Evolutionary conservation across 1,140 invertebrate species (phyloP).

Genomic region (Aphis craccivora): DNA sequence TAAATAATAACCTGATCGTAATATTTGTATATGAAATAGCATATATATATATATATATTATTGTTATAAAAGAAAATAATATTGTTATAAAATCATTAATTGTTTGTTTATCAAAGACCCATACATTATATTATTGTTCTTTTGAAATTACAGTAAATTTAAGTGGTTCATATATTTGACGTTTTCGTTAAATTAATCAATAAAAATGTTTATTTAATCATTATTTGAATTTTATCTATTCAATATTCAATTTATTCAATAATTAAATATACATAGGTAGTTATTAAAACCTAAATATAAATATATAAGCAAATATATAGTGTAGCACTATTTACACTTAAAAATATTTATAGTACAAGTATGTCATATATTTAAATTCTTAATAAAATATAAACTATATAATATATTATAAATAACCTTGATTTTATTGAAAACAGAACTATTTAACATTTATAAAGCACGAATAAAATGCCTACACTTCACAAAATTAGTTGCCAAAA

Average conservation of each 20-base stretch:
- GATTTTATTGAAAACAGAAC: background rate
- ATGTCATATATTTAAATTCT: background rate
- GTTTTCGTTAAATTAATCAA: background rate
- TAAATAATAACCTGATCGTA: background rate
- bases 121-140: background rate
- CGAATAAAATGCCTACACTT: background rate
- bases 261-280: no score
- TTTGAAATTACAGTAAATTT: background rate
- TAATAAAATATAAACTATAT: background rate
- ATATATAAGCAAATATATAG: background rate
- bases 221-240: no score
- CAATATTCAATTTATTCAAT: background rate
- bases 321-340: background rate
- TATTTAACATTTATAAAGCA: background rate
- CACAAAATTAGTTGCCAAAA: no score
- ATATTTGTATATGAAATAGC: background rate
- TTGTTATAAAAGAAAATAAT: background rate
- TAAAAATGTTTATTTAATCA: no score
- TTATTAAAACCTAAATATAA: no score
- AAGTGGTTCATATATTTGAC: background rate
- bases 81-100: background rate
- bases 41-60: background rate
- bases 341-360: background rate
- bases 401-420: background rate
- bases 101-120: background rate